Evolutionary conservation across 2,888 invertebrate species (phyloP), one percentile per base, ranked within the genome.

Genomic region (Synergus laeviventris): DNA sequence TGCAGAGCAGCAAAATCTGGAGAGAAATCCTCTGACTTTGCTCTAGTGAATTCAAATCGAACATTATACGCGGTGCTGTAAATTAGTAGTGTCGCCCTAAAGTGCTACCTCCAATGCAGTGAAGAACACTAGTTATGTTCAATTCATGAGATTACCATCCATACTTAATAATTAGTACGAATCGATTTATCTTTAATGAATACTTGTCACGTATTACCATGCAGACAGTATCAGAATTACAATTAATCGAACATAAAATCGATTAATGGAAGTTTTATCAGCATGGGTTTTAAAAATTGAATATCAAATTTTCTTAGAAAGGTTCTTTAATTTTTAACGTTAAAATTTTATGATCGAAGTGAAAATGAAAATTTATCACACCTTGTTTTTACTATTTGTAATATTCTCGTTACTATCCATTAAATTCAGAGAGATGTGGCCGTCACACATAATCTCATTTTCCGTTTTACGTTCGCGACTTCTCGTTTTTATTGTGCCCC

Each of bases 11-110:
- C 42, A 21, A 42, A 64, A 64, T 42, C 64, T n/a, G 16, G 59
- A 59, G 12, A 24, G 14, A 31, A 66, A 16, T 64, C 12, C 24
- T 64, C 21, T 66, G 31, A 45, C 45, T 24, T 66, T 21, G 42
- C 24, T 66, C 24, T 45, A 66, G 45, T 45, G 31, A 66, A 45
- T 49, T 24, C 45, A 66, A 31, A 66, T 66, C 45, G 66, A 31
- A 66, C 45, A 66, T 66, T 66, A 49, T 45, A 66, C 42, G 45
- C 16, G n/a, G 9, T 42, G 11, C 16, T n/a, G 66, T 66, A 42
- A 49, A 66, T 66, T 49, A 49, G 42, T 21, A 66, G 42, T 45
- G 16, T 66, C 45, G 9, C 21, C 45, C 31, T 45, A 49, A 31
- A 66, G 45, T 31, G 24, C 45, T 8, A 66, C 16, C 42, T 16